Base-by-base conservation (phyloP, 2,797 vertebrate species). In the Pseudochaenichthys georgianus region DNA sequence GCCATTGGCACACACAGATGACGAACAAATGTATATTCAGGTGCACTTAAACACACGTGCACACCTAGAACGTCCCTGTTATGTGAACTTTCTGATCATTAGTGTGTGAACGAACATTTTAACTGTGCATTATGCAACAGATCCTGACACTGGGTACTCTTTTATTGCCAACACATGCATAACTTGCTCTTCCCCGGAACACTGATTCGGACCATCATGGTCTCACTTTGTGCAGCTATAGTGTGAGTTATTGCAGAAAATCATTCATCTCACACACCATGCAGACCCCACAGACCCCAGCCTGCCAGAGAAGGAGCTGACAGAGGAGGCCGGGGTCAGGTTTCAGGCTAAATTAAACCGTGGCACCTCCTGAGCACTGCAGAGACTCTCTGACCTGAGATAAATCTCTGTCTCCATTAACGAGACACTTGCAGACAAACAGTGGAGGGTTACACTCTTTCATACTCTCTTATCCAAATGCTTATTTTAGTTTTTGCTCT, bases 291-390 rank as follows among this genome's bases (percentile, higher is more conserved):
- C 21, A 63, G 5, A 52, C 48, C 75, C 28, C 47, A 28, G 51
- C 55, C 50, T 62, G 57, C 68, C 67, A 63, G 70, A 80, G 79
- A 87, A 80, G 80, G 83, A 88, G 84, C 73, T 88, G 84, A 80
- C 75, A 54, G 86, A 75, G 73, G 70, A 81, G 81, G 68, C 58
- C 13, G 10, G 70, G 90, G 82, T 81, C 89, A 71, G 81, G 83
- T 90, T 86, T 82, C 58, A 54, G 66, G 91, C 93, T 94, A 94
- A 94, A 93, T 93, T 92, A 86, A 92, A 92, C 92, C 60, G 68
- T 60, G 72, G 45, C 57, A 17, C 81, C 79, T 82, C 65, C 84
- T 66, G 58, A 80, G 70, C 78, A 52, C 61, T 67, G 74, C 74
- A 74, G 54, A 88, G 86, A 57, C 86, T 87, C 83, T 88, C 76